Evolutionary conservation across 2,888 invertebrate species (phyloP), one percentile per base, ranked within the genome.

Genomic region (Subacronicta megacephala): DNA sequence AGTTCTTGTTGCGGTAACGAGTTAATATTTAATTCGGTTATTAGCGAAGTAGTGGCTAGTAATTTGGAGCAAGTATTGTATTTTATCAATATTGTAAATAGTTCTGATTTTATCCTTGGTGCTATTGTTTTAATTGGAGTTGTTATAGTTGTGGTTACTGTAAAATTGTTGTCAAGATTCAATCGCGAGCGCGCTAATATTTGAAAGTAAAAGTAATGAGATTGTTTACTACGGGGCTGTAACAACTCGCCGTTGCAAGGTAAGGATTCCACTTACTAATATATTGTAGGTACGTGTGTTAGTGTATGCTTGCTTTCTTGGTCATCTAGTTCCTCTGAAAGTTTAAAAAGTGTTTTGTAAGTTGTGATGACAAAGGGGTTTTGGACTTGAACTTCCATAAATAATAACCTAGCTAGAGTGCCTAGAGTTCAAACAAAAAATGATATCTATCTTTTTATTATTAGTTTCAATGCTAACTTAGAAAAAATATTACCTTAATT

Each of bases 1-100:
- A 92, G 84, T 91, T 89, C 90, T 85, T 94, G 93, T 87, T 94
- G 93, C 69, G 90, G 93, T 63, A 90, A 92, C 79, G 93, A 94
- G 71, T 81, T 89, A 61, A 67, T 93, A 72, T 85, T 87, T 72
- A 89, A 87, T 87, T 89, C 93, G 64, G 93, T 89, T 61, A 69
- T 90, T 63, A 82, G 83, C 76, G 90, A 93, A 84, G 84, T 93
- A 72, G 72, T 92, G 61, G 81, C 84, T 49, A 81, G 83, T 80
- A 89, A 92, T 89, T 79, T 89, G 68, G 80, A 82, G 44, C 75
- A 85, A 80, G 72, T 90, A 77, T 80, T 71, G 57, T 78, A 86
- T 88, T 82, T 92, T 80, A 68, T 82, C 70, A 75, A 83, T 82
- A 78, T 80, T 78, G 77, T 83, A 72, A 73, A 73, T 66, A 77